These are phyloP conservation scores for Agonum fuliginosum DNA, from an alignment of 2,888 invertebrate genomes.

Conservation along the genomic window DNA sequence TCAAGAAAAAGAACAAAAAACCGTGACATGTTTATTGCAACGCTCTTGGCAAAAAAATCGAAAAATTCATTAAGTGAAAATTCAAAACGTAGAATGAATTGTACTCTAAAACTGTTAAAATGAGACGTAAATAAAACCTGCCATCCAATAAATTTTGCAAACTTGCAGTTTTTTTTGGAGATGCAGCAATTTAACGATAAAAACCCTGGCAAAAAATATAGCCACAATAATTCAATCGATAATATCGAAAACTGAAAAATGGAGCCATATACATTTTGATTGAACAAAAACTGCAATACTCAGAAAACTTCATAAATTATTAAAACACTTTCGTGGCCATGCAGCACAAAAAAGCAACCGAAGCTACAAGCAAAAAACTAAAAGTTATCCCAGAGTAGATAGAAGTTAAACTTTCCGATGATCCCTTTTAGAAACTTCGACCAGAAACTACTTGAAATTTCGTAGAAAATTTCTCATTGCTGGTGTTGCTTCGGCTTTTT, in stretches of 20 bases:
- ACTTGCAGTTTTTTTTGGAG: neutral
- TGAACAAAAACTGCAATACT: conserved; percentile 36
- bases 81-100: conserved; percentile 6
- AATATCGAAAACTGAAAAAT: conserved; percentile 21
- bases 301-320: conserved; percentile 43
- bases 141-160: conserved; percentile 19
- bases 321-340: conserved; percentile 39
- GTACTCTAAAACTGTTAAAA: neutral
- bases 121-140: conserved; percentile 14
- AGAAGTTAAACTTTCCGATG: conserved; percentile 57
- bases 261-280: conserved; percentile 20
- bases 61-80: too few species aligned
- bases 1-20: neutral
- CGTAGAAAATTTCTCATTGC: conserved; percentile 46
- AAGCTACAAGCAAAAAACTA: conserved; percentile 32
- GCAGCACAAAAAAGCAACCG: conserved; percentile 5
- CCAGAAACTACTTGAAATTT: conserved; percentile 55
- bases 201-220: conserved; percentile 9
- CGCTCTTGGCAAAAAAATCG: neutral
- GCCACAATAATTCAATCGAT: conserved; percentile 34
- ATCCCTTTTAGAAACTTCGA: conserved; percentile 56
- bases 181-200: conserved; percentile 27
- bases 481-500: conserved; percentile 6
- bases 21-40: neutral
- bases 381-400: conserved; percentile 54